These are phyloP conservation scores for Momotus momota DNA, from an alignment of 2,797 vertebrate genomes.

Conservation along the genomic window DNA sequence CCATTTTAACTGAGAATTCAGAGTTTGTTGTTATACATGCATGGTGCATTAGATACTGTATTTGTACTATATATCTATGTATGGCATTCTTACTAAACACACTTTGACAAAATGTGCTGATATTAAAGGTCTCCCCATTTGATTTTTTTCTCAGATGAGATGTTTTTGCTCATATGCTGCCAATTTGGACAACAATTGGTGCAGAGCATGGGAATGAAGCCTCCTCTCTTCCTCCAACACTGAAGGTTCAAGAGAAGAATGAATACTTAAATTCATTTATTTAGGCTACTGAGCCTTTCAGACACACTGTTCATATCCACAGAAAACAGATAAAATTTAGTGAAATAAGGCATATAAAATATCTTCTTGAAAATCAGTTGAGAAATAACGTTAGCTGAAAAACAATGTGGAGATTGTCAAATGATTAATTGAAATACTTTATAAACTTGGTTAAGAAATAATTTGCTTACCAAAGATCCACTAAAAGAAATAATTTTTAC, in stretches of 20 bases:
- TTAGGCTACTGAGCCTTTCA: neutral
- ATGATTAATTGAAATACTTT: neutral
- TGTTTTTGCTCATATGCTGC: neutral
- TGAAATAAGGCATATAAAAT: neutral
- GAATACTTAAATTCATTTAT: neutral
- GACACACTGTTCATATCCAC: neutral
- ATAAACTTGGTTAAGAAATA: neutral
- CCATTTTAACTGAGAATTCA: neutral
- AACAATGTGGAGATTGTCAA: neutral
- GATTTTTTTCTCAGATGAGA: neutral
- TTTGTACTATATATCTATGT: neutral
- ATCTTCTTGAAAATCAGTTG: neutral
- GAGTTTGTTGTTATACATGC: accelerated
- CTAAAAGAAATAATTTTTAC: neutral
- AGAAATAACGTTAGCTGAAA: neutral
- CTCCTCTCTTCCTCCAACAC: neutral
- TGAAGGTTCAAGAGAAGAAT: neutral
- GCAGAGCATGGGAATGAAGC: neutral
- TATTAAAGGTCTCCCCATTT: neutral
- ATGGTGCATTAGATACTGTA: neutral
- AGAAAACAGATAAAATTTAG: neutral
- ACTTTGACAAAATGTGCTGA: neutral
- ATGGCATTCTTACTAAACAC: neutral
- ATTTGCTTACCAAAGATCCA: neutral
- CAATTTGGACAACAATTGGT: neutral